Percentiles rank a stretch among this genome's conserved stretches.
Evolutionary conservation across 2,888 invertebrate species (phyloP).

Genomic region (Heliconius hortense): DNA sequence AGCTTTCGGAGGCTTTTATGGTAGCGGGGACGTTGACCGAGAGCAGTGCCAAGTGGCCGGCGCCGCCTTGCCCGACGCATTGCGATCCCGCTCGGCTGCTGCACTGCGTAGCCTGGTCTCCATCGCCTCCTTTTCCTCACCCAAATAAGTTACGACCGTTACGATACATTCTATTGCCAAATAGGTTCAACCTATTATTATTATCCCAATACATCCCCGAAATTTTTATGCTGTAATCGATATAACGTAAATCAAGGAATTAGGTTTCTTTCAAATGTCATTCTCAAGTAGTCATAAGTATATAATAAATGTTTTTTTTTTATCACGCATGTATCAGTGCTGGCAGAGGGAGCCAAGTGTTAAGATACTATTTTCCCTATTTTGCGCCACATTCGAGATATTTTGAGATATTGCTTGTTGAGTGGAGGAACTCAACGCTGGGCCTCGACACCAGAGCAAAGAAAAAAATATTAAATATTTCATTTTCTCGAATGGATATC

Average conservation of each 20-base stretch:
- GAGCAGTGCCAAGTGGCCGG: conserved; percentile 76
- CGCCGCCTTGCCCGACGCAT: conserved; percentile 76
- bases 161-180: conserved; percentile 66
- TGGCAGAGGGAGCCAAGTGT: too few species aligned
- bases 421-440: too few species aligned
- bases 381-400: too few species aligned
- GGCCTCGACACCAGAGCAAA: too few species aligned
- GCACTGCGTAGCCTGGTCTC: conserved; percentile 75
- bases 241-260: conserved; percentile 38
- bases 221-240: conserved; percentile 12
- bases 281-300: conserved; percentile 25
- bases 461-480: too few species aligned
- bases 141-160: conserved; percentile 65
- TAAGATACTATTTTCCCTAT: too few species aligned
- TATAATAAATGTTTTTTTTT: too few species aligned
- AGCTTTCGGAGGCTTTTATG: conserved; percentile 74
- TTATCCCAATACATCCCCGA: conserved; percentile 28
- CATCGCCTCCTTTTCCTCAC: conserved; percentile 51
- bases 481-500: too few species aligned
- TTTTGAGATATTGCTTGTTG: too few species aligned
- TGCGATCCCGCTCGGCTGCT: conserved; percentile 63
- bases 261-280: conserved; percentile 26
- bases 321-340: not conserved
- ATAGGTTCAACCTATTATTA: conserved; percentile 55
- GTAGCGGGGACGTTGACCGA: conserved; percentile 76